phyloP scores from a whole-genome alignment of 2,113 vertebrate genomes.

The Puffinus mauretanicus region DNA sequence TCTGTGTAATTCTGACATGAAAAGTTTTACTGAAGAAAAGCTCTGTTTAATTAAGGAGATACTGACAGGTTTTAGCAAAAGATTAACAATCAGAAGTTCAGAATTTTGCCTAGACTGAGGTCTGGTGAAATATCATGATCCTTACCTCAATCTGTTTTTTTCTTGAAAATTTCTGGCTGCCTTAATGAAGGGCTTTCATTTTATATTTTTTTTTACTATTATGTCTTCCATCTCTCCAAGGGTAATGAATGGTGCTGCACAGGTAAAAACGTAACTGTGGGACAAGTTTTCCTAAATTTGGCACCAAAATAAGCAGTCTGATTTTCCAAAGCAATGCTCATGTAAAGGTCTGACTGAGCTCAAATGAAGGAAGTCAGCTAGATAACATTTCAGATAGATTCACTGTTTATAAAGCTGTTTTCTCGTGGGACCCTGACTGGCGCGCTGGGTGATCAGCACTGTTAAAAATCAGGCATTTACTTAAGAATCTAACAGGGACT shows the following conservation, averaged over 20 bases:
- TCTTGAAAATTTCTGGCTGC: background rate
- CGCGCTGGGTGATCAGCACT: accelerated
- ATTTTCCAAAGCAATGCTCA: background rate
- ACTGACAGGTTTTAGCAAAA: conserved; percentile 34
- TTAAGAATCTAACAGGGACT: background rate
- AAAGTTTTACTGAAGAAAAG: conserved; percentile 11
- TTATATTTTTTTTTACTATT: background rate
- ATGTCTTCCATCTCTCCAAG: background rate
- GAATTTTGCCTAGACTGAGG: background rate
- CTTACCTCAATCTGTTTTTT: background rate
- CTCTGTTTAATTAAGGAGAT: conserved; percentile 35
- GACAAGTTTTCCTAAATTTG: background rate
- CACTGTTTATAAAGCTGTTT: background rate
- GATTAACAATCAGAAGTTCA: conserved; percentile 40
- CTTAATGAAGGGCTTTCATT: background rate
- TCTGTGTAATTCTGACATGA: conserved; percentile 7
- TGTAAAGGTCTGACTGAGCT: background rate
- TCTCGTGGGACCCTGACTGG: background rate
- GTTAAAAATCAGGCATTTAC: background rate
- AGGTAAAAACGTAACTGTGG: background rate
- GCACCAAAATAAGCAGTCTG: background rate
- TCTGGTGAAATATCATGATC: background rate
- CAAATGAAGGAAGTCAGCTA: background rate
- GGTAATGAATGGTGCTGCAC: background rate
- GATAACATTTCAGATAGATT: background rate